These are phyloP conservation scores for Trissolcus japonicus DNA, from an alignment of 2,888 invertebrate genomes.

Conservation along the genomic window DNA sequence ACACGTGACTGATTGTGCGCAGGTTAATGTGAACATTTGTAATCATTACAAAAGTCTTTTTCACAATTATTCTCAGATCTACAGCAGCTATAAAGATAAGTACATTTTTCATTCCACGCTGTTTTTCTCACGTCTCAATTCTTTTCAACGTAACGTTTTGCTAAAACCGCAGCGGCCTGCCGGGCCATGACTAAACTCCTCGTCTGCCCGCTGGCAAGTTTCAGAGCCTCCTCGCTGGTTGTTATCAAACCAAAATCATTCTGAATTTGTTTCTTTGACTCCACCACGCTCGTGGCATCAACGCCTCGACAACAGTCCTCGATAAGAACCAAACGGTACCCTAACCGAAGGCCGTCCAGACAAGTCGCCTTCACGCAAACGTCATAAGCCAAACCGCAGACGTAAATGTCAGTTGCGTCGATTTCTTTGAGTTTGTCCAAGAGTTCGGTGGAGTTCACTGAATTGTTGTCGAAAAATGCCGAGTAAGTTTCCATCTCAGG, in stretches of 20 bases:
- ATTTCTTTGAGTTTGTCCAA: constrained; percentile 85
- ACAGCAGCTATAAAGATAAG: not conserved
- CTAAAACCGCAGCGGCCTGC: constrained; percentile 80
- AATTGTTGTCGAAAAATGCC: constrained; percentile 96
- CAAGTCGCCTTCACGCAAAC: constrained; percentile 94
- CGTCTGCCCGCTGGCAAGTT: constrained; percentile 89
- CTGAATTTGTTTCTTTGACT: constrained; percentile 83
- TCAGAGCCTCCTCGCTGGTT: constrained; percentile 84
- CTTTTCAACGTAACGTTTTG: constrained; percentile 50
- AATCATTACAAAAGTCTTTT: too few species aligned
- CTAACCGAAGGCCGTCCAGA: constrained; percentile 88
- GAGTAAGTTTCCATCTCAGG: constrained; percentile 96
- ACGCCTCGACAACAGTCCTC: constrained; percentile 94
- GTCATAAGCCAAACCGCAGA: constrained; percentile 95
- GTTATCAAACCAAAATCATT: constrained; percentile 87
- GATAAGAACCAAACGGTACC: constrained; percentile 90
- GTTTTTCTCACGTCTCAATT: constrained; percentile 3
- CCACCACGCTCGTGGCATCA: constrained; percentile 85
- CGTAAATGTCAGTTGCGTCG: constrained; percentile 91
- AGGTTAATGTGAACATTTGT: too few species aligned
- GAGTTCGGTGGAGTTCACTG: constrained; percentile 87
- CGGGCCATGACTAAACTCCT: constrained; percentile 89
- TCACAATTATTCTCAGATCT: not conserved
- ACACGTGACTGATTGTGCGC: too few species aligned
- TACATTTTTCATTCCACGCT: not conserved